A percentile compares a stretch with the other conserved stretches of the same genome.
Conservation (phyloP, 2,797 vertebrate genomes). For the Fistularia commersonii region DNA sequence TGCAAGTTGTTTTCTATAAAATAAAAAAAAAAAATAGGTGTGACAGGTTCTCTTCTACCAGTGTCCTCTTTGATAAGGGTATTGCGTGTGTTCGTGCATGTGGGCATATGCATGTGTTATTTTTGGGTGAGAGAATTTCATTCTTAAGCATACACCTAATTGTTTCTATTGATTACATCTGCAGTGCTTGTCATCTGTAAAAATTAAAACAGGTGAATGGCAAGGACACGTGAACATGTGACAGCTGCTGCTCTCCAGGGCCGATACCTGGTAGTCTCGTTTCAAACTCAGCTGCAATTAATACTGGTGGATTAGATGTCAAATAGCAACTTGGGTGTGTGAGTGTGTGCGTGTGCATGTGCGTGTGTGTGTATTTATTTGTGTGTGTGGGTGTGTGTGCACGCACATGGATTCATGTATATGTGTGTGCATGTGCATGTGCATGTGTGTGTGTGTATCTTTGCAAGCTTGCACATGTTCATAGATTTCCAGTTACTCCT, state of each 20-base stretch:
- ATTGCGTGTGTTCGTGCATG: no score
- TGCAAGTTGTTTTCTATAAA: no score
- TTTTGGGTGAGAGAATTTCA: constrained; percentile 14
- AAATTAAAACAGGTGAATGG: constrained; percentile 18
- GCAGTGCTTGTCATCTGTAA: constrained; percentile 7
- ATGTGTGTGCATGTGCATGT: constrained; percentile 1
- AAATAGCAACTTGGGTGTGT: constrained; percentile 17
- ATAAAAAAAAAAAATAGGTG: no score
- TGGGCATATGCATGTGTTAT: no score
- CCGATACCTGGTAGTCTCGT: constrained; percentile 28
- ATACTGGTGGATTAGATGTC: constrained; percentile 37
- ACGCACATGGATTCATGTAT: constrained; percentile 3
- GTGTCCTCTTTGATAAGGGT: no score
- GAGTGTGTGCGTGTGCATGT: constrained; percentile 3
- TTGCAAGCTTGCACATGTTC: background rate
- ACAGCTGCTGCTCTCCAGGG: constrained; percentile 35
- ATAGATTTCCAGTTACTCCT: constrained; percentile 26
- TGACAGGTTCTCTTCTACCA: no score
- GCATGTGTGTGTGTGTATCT: background rate
- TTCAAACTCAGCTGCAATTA: constrained; percentile 49
- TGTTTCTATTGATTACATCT: constrained; percentile 38
- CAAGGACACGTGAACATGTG: constrained; percentile 36
- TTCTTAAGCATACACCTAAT: constrained; percentile 23
- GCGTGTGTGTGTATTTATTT: background rate
- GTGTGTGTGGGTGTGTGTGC: constrained; percentile 1